Conservation (phyloP, 2,797 vertebrate genomes). For the Crocodylus rhombifer region DNA sequence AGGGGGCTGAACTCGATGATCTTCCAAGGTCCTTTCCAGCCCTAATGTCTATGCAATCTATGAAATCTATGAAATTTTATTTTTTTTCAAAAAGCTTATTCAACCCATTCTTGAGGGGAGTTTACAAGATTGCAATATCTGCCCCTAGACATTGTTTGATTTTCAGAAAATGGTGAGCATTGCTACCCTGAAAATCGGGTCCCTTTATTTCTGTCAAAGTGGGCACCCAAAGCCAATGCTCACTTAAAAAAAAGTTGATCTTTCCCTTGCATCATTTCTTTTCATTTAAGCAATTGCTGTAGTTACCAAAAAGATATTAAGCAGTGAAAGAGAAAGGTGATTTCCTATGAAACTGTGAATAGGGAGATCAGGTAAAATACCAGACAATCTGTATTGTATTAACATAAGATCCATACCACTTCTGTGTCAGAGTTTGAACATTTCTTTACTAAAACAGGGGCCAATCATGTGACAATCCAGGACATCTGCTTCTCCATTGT, state of each 20-base stretch:
- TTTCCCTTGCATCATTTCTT: conserved; percentile 7
- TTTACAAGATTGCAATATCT: not conserved
- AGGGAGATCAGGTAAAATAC: not conserved
- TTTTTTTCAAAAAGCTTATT: not conserved
- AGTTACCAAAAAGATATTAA: not conserved
- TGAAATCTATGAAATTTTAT: not conserved
- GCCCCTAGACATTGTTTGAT: not conserved
- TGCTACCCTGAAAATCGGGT: not conserved
- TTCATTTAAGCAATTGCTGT: not conserved
- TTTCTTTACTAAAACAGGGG: not conserved
- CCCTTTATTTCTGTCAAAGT: not conserved
- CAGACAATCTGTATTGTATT: conserved; percentile 22
- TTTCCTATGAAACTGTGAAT: not conserved
- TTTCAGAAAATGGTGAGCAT: not conserved
- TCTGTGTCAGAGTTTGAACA: conserved; percentile 7
- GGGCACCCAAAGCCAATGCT: not conserved
- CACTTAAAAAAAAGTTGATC: not conserved
- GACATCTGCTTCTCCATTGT: conserved; percentile 10
- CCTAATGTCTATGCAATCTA: too few species aligned
- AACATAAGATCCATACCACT: conserved; percentile 30
- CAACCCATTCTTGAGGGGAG: not conserved
- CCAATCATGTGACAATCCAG: not conserved
- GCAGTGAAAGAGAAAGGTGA: not conserved
- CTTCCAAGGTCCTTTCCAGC: too few species aligned
- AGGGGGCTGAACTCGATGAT: too few species aligned